Evolutionary conservation across 2,797 vertebrate species (phyloP), one percentile per base, ranked within the genome.

Genomic region (Pelobates cultripes): DNA sequence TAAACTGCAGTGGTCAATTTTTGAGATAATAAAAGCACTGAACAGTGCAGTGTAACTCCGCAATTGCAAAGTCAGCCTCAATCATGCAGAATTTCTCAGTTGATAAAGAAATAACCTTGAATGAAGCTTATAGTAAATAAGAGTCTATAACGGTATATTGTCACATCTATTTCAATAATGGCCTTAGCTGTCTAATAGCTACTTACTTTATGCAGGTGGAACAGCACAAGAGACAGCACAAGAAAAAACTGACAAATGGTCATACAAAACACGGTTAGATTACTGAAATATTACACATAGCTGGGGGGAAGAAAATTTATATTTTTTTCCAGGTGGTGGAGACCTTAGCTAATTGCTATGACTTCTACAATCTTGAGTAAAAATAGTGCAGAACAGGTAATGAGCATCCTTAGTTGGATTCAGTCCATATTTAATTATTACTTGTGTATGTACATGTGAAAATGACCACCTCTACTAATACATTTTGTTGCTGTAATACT

Each of bases 11-110:
- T 80, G 68, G 70, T 63, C 85, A 28, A 82, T 83, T 85, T 72
- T 53, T 66, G 43, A 85, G 79, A 78, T 84, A 85, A 86, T 83
- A 87, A 84, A 87, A 86, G 17, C 53, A 88, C 85, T 82, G 77
- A 81, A 77, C 81, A 28, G n/a, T 76, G 67, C 69, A 44, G 45
- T 47, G 68, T 77, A 82, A 82, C 60, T 77, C 80, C 80, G 83
- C 42, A 76, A 73, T 79, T 78, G 74, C 53, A 70, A 77, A 85
- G 70, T 76, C 42, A 42, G 15, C 64, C 73, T 64, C 53, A 78
- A 73, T 70, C 78, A 12, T 80, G 71, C 79, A 79, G 73, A 66
- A 17, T 82, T 9, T 60, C 80, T 44, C 43, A 15, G 70, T 71
- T 81, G 85, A 85, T 86, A 85, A 85, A 55, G 79, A 84, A 84